Evolutionary conservation across 2,888 invertebrate species (phyloP).

Genomic region (Cryptophagus acutangulus): DNA sequence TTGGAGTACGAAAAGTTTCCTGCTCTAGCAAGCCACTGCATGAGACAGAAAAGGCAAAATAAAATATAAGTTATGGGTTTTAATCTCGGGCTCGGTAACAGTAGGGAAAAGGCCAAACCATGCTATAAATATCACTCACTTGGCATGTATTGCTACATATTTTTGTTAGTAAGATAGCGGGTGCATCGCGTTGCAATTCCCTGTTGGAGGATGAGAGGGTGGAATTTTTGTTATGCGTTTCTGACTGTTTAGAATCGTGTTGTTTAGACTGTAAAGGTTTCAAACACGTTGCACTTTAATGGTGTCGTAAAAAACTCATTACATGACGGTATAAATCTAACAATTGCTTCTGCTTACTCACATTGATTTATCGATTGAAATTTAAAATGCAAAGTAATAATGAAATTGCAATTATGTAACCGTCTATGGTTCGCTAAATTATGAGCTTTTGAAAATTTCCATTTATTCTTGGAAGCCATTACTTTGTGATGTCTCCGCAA

Average conservation of each 20-base stretch:
- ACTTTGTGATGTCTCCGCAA: no score
- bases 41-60: slow-evolving; percentile 41
- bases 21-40: slow-evolving; percentile 32
- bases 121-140: slow-evolving; percentile 44
- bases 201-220: background rate
- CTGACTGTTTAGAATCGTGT: background rate
- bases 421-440: no score
- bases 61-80: slow-evolving; percentile 51
- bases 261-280: slow-evolving; percentile 1
- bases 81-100: slow-evolving; percentile 46
- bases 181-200: slow-evolving; percentile 8
- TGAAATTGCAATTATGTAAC: no score
- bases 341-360: slow-evolving; percentile 33
- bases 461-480: no score
- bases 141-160: slow-evolving; percentile 45
- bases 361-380: slow-evolving; percentile 32
- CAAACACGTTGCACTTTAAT: slow-evolving; percentile 37
- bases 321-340: slow-evolving; percentile 37
- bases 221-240: slow-evolving; percentile 2
- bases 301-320: slow-evolving; percentile 38
- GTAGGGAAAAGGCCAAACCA: slow-evolving; percentile 42
- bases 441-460: no score
- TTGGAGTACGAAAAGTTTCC: slow-evolving; percentile 32
- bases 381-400: no score
- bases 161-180: slow-evolving; percentile 36